Conservation (phyloP, 2,797 vertebrate species). For the Mormyrus proboscirostris region DNA sequence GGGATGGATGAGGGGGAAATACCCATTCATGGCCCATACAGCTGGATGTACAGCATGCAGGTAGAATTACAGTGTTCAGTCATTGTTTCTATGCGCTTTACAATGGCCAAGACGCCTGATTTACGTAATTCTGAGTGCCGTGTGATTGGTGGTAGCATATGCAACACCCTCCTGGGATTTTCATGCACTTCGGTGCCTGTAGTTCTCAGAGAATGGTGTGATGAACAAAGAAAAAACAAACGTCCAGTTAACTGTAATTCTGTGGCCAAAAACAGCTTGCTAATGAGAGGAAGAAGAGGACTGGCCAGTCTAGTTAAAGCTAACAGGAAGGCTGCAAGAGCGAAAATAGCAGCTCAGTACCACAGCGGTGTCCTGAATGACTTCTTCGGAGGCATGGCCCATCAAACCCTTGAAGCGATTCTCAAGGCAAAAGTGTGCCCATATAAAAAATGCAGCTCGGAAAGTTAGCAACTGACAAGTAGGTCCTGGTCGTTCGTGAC, state of each 20-base stretch:
- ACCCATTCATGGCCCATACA: background rate
- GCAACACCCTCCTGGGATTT: background rate
- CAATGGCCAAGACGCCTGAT: background rate
- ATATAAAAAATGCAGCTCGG: background rate
- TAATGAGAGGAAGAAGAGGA: background rate
- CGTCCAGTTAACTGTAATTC: background rate
- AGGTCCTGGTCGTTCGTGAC: background rate
- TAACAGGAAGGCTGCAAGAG: background rate
- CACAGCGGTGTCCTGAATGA: background rate
- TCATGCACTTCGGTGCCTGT: background rate
- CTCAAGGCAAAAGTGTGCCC: background rate
- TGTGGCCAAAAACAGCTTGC: background rate
- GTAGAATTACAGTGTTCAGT: background rate
- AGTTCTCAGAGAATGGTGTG: background rate
- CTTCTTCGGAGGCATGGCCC: background rate
- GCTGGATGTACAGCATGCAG: background rate
- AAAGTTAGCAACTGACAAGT: background rate
- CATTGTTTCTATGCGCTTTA: background rate
- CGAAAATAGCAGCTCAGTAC: background rate
- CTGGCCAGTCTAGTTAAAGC: background rate
- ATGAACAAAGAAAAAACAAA: background rate
- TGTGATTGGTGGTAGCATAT: background rate
- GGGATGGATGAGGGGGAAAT: background rate
- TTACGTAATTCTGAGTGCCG: background rate
- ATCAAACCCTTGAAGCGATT: background rate